Evolutionary conservation across 2,797 vertebrate genomes (phyloP).

Genomic region (Mus minutoides): DNA sequence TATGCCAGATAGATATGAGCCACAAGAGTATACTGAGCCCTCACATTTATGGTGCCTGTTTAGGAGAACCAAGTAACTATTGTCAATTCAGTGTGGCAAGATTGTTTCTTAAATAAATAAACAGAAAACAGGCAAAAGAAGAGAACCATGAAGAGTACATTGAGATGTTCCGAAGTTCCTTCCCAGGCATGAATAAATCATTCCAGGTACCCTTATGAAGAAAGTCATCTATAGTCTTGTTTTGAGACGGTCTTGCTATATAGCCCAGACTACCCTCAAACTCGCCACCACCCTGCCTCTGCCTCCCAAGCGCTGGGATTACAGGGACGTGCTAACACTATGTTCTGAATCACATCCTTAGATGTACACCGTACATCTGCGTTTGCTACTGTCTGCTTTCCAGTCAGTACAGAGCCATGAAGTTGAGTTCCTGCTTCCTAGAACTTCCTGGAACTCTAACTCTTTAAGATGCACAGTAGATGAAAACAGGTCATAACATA

Average conservation of each 20-base stretch:
- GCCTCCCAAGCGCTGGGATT: no score
- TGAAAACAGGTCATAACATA: background rate
- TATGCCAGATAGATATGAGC: background rate
- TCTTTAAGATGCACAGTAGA: background rate
- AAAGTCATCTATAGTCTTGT: background rate
- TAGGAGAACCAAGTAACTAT: background rate
- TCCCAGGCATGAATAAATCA: background rate
- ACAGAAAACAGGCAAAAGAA: background rate
- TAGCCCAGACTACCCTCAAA: background rate
- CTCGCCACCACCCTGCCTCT: background rate
- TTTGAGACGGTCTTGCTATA: background rate
- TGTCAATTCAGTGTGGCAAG: background rate
- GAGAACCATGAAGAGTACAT: background rate
- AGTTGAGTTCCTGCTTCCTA: background rate
- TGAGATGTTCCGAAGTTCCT: background rate
- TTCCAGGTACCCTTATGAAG: background rate
- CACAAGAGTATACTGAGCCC: background rate
- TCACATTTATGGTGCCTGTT: background rate
- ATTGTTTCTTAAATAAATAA: background rate
- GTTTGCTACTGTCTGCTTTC: background rate
- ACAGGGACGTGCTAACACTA: background rate
- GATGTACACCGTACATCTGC: background rate
- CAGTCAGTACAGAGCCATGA: background rate
- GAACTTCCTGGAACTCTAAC: background rate
- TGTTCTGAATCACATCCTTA: background rate